phyloP scores from a whole-genome alignment of 53 echinoderm and acorn worm genomes.

The Hippasteria phrygiana region DNA sequence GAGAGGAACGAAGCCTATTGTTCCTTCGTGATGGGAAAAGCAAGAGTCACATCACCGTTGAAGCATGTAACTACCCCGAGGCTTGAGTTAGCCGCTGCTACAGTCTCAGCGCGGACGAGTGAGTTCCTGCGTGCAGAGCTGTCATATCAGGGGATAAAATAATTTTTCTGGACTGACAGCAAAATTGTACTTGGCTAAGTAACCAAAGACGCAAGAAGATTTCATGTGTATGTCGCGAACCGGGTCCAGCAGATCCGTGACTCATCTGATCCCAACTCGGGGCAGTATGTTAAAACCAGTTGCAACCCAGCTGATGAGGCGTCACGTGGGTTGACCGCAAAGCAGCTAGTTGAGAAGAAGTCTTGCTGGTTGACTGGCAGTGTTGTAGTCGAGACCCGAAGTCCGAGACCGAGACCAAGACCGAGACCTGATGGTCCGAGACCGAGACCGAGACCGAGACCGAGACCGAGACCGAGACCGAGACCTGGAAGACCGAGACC shows the following conservation, averaged over 20 bases:
- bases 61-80: conserved; percentile 41
- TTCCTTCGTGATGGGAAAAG: conserved; percentile 63
- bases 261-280: too few species aligned
- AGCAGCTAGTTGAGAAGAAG: not conserved
- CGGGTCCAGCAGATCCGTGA: too few species aligned
- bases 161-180: conserved; percentile 23
- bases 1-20: conserved; percentile 27
- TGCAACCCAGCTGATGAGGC: conserved; percentile 48
- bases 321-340: conserved; percentile 17
- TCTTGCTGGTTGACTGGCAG: too few species aligned
- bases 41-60: conserved; percentile 37
- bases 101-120: conserved; percentile 6
- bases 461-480: too few species aligned
- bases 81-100: conserved; percentile 30
- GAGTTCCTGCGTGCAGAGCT: conserved; percentile 18
- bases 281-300: too few species aligned
- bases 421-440: too few species aligned
- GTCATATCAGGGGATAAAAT: not conserved
- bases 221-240: too few species aligned
- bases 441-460: too few species aligned
- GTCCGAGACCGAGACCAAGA: too few species aligned
- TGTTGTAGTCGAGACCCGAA: too few species aligned
- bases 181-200: conserved; percentile 10
- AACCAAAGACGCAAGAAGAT: too few species aligned
- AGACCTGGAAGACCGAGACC: too few species aligned